phyloP scores from a whole-genome alignment of 2,888 invertebrate species.

The Dastarcus helophoroides region DNA sequence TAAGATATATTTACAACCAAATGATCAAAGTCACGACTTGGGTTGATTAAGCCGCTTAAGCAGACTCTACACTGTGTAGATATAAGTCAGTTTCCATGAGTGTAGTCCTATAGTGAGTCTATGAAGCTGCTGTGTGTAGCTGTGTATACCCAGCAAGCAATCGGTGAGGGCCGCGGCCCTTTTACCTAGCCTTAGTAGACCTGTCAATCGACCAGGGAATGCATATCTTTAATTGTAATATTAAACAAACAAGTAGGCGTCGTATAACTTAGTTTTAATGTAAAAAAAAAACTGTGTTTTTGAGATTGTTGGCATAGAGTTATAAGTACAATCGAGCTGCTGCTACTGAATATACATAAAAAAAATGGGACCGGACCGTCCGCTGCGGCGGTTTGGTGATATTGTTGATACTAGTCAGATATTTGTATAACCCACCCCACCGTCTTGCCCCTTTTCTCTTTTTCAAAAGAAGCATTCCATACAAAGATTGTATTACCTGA shows the following conservation, averaged over 20 bases:
- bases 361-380: no score
- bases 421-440: constrained; percentile 38
- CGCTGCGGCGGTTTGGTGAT: constrained; percentile 13
- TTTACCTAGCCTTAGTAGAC: constrained; percentile 35
- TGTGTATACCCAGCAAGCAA: constrained; percentile 23
- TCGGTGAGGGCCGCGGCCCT: constrained; percentile 19
- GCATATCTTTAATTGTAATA: constrained; percentile 38
- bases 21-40: no score
- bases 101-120: neutral
- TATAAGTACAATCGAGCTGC: constrained; percentile 29
- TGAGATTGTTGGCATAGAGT: constrained; percentile 36
- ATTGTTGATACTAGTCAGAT: constrained; percentile 40
- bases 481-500: constrained; percentile 45
- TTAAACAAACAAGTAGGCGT: constrained; percentile 31
- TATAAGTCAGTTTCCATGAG: no score
- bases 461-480: constrained; percentile 39
- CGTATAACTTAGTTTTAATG: constrained; percentile 34
- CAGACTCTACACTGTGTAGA: no score
- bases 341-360: constrained; percentile 12
- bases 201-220: constrained; percentile 36
- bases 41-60: no score
- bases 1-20: no score
- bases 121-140: constrained; percentile 1
- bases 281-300: constrained; percentile 38
- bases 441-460: constrained; percentile 38